These are phyloP conservation scores for Acropternis orthonyx DNA, from an alignment of 2,797 vertebrate species.

Conservation along the genomic window DNA sequence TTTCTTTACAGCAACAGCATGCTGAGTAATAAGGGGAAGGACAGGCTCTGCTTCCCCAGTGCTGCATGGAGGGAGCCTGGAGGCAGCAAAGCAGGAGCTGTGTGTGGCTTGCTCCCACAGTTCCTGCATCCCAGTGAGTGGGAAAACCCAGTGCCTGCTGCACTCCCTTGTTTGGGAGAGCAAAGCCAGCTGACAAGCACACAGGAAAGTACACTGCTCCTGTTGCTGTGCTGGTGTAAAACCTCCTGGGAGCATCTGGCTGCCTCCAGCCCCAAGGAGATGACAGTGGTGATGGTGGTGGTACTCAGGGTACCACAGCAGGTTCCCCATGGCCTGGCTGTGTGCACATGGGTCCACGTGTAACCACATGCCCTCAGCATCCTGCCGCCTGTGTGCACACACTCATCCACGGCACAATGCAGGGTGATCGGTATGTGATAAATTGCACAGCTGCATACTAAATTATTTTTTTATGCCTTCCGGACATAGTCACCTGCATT, in stretches of 20 bases:
- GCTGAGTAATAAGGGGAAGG: background rate
- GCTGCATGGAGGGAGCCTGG: background rate
- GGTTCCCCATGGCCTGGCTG: rapidly evolving
- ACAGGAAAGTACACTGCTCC: rapidly evolving
- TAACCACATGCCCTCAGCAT: background rate
- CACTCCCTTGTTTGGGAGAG: rapidly evolving
- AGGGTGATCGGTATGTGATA: background rate
- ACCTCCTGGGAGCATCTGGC: rapidly evolving
- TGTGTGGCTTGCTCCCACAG: background rate
- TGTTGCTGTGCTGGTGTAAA: rapidly evolving
- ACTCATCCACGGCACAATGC: background rate
- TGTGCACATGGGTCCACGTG: rapidly evolving
- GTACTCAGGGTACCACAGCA: background rate
- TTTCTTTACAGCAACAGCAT: background rate
- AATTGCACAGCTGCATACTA: background rate
- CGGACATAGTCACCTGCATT: background rate
- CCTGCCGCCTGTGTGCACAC: background rate
- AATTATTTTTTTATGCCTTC: background rate
- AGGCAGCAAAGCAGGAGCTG: rapidly evolving
- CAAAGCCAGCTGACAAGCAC: background rate
- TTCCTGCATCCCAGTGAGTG: rapidly evolving
- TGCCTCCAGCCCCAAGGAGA: background rate
- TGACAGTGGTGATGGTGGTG: rapidly evolving
- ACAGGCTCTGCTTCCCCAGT: background rate
- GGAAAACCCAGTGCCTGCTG: rapidly evolving